Evolutionary conservation across 2,113 vertebrate species (phyloP).

Genomic region (Todiramphus saurophagus): DNA sequence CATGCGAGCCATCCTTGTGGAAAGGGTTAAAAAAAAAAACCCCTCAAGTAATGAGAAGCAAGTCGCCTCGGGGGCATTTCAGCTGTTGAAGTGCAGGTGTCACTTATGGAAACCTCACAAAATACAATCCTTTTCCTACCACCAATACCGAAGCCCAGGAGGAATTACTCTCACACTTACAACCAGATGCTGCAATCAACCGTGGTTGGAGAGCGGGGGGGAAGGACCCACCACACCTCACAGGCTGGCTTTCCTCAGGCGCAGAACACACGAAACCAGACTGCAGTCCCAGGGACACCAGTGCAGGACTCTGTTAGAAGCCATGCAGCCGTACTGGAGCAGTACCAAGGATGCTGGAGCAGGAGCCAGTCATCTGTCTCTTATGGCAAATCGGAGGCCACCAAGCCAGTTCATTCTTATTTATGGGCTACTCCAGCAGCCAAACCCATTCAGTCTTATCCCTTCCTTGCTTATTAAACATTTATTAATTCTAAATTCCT

Average conservation of each 20-base stretch:
- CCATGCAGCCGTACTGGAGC: not conserved
- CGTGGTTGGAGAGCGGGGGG: rapidly evolving
- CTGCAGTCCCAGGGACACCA: not conserved
- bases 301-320: not conserved
- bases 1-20: not conserved
- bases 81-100: constrained; percentile 59
- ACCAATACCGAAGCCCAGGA: not conserved
- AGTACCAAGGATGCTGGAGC: not conserved
- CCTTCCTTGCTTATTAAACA: not conserved
- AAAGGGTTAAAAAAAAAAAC: constrained; percentile 17
- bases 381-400: not conserved
- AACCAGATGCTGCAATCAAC: constrained; percentile 52
- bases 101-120: constrained; percentile 31
- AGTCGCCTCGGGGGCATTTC: constrained; percentile 13
- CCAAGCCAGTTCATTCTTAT: not conserved
- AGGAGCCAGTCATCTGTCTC: not conserved
- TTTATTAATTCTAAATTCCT: not conserved
- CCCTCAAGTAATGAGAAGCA: not conserved
- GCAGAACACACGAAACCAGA: rapidly evolving
- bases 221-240: not conserved
- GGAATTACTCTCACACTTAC: constrained; percentile 64
- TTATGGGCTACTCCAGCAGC: not conserved
- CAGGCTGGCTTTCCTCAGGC: not conserved
- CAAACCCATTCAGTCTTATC: not conserved
- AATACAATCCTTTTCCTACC: constrained; percentile 1